Evolutionary conservation across 1,140 invertebrate species (phyloP), one percentile per base, ranked within the genome.

Genomic region (Dreissena polymorpha): DNA sequence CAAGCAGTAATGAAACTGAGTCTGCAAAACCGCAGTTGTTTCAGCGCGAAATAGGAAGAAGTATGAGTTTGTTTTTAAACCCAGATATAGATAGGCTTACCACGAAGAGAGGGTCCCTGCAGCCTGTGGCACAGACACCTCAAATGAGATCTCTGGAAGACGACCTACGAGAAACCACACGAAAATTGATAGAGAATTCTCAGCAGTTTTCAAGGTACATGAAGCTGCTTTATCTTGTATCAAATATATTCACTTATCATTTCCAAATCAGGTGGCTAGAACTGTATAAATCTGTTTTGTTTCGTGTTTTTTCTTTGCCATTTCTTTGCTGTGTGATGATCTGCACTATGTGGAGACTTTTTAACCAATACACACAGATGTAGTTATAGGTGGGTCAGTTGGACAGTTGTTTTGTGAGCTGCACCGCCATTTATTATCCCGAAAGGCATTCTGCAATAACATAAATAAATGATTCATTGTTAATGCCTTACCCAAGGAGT

Each of bases 161-260:
- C 25, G 69, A 81, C 16, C 70, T 81, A 27, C 71, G 78, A 18
- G 78, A 81, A 81, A 81, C 78, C 8, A 81, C 78, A 29, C 57
- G 49, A 50, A 81, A 81, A 53, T 71, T 49, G 6, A 27, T 81
- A 0, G 78, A 71, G 64, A 81, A 81, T 49, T 70, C 78, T 23
- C 69, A 65, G 27, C 78, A 81, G 39, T 81, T 81, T 67, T 81
- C 78, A 71, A 55, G 49, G 77, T 79, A 70, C 50, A 18, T 27
- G 25, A 25, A 53, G 39, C 12, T 50, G 13, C n/a, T 50, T 50
- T 71, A 39, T 39, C 39, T 29, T 69, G 6, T 23, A 18, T 27
- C 6, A 21, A 21, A 27, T 5, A 27, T 69, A 10, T 3, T 29
- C 25, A 23, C 21, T 23, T n/a, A n/a, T n/a, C n/a, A n/a, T n/a